phyloP scores from a whole-genome alignment of 1,140 invertebrate species.

The Reticulitermes speratus region DNA sequence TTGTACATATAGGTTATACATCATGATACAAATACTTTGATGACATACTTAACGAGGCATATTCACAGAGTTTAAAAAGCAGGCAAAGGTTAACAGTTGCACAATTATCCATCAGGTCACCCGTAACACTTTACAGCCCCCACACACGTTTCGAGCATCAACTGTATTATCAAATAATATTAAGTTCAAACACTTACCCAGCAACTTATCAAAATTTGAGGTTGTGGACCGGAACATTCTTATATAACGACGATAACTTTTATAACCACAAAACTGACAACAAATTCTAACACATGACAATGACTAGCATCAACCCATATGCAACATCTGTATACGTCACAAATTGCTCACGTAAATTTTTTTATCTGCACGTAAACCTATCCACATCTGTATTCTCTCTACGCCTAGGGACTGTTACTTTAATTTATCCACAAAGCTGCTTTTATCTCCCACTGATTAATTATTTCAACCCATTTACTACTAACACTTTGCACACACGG shows the following conservation, averaged over 20 bases:
- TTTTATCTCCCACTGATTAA: not conserved
- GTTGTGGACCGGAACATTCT: conserved; percentile 29
- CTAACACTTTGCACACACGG: too few relatives aligned
- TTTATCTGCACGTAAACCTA: not conserved
- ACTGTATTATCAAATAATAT: not conserved
- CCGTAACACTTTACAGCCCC: not conserved
- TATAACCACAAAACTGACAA: not conserved
- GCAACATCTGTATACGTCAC: not conserved
- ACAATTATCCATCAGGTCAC: too few relatives aligned
- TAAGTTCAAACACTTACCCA: conserved; percentile 2
- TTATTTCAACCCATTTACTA: too few relatives aligned
- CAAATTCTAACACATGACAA: not conserved
- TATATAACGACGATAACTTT: not conserved
- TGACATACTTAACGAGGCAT: not conserved
- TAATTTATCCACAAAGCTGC: not conserved
- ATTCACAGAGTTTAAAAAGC: not conserved
- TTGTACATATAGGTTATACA: not conserved
- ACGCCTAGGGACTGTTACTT: not conserved
- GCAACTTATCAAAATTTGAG: conserved; percentile 29
- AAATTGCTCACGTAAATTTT: not conserved
- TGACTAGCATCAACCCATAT: not conserved
- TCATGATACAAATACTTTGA: not conserved
- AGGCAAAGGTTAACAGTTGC: too few relatives aligned
- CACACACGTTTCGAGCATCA: not conserved
- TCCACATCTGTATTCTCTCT: not conserved